Conservation (phyloP, 2,797 vertebrate species). For the Vireo griseus region DNA sequence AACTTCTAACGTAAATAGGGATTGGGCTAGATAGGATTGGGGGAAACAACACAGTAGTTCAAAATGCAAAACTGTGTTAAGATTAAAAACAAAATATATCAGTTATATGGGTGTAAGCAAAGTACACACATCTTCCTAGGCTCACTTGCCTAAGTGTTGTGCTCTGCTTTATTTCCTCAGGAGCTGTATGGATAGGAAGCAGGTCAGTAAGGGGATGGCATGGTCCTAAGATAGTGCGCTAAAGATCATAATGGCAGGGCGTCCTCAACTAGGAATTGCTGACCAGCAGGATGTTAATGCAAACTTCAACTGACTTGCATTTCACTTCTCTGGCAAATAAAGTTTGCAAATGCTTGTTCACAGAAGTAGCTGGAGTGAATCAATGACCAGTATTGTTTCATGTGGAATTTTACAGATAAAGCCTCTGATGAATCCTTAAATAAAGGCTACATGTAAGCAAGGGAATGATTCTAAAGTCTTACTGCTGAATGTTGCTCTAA, state of each 20-base stretch:
- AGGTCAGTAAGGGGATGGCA: background rate
- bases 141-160: background rate
- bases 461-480: background rate
- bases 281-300: background rate
- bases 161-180: background rate
- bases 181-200: background rate
- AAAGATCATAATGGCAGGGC: background rate
- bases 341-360: background rate
- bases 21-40: background rate
- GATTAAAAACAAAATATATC: background rate
- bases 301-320: background rate
- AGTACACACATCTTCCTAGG: background rate
- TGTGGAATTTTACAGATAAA: background rate
- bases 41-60: background rate
- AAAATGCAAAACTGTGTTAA: background rate
- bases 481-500: background rate
- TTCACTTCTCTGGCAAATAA: background rate
- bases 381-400: background rate
- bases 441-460: background rate
- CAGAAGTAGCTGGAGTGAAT: background rate
- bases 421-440: background rate
- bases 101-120: background rate
- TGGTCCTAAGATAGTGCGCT: background rate
- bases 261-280: background rate
- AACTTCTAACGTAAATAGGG: background rate